phyloP scores from a whole-genome alignment of 1,140 invertebrate species.

The Drosophila kohkoa region DNA sequence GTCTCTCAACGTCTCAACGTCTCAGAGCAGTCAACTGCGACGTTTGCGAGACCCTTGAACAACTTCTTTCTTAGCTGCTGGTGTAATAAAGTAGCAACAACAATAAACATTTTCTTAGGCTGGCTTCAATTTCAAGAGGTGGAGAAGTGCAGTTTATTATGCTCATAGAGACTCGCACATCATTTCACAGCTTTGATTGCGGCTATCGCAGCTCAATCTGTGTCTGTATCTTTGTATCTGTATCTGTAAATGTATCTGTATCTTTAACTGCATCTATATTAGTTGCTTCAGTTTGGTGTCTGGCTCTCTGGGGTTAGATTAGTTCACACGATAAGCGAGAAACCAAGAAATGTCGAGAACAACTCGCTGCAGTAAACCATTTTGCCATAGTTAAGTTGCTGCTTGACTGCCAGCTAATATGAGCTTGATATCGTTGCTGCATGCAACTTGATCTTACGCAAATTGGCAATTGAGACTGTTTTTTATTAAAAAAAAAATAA shows the following conservation, averaged over 20 bases:
- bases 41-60: conserved; percentile 17
- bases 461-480: neutral
- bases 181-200: conserved; percentile 62
- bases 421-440: conserved; percentile 54
- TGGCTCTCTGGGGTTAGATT: conserved; percentile 58
- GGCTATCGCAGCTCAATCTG: conserved; percentile 3
- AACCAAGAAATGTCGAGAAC: conserved; percentile 27
- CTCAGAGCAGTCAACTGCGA: conserved; percentile 70
- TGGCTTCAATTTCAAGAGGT: conserved; percentile 70
- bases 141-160: conserved; percentile 51
- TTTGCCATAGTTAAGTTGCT: conserved; percentile 34
- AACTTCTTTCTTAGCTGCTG: conserved; percentile 4
- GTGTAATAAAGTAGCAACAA: conserved; percentile 76
- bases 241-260: neutral
- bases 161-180: conserved; percentile 76
- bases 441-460: neutral
- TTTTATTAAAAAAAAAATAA: no score
- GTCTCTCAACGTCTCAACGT: conserved; percentile 10
- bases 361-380: conserved; percentile 8
- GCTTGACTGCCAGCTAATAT: conserved; percentile 69
- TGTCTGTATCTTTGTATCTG: conserved; percentile 14
- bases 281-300: conserved; percentile 5
- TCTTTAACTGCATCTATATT: neutral
- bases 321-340: conserved; percentile 77
- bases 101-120: conserved; percentile 62